Evolutionary conservation across 2,797 vertebrate genomes (phyloP).

Genomic region (Parauchenoglanis punctatus): DNA sequence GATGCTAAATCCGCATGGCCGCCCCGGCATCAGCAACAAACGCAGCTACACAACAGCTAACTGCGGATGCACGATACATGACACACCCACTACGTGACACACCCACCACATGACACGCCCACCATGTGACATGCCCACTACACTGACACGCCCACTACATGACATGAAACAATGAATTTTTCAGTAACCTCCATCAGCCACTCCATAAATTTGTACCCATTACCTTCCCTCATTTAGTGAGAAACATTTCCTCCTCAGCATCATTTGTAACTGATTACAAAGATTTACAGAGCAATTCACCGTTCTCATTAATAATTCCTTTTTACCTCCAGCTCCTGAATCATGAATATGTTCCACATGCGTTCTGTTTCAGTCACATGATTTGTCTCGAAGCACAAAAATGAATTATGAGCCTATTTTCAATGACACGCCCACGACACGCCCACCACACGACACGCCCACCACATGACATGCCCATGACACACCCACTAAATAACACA

Average conservation of each 20-base stretch:
- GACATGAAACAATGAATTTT: neutral
- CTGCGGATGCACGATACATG: no score
- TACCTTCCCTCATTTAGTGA: neutral
- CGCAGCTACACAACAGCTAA: no score
- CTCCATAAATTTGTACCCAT: neutral
- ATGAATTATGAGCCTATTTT: slow-evolving; percentile 24
- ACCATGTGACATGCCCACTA: no score
- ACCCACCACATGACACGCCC: no score
- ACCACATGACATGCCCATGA: no score
- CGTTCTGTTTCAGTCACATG: slow-evolving; percentile 11
- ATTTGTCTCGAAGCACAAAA: slow-evolving; percentile 7
- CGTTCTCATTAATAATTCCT: slow-evolving; percentile 10
- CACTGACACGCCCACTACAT: no score
- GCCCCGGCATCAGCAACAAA: neutral
- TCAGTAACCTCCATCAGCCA: neutral
- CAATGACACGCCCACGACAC: no score
- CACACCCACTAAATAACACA: no score
- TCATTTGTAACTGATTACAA: neutral
- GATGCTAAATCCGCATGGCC: neutral
- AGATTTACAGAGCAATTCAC: slow-evolving; percentile 16
- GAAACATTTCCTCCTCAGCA: neutral
- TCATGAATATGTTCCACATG: neutral
- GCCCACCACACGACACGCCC: no score
- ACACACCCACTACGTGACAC: no score
- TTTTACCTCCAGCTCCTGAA: slow-evolving; percentile 8